Evolutionary conservation across 2,888 invertebrate species (phyloP), one percentile per base, ranked within the genome.

Genomic region (Cynaeus angustus): DNA sequence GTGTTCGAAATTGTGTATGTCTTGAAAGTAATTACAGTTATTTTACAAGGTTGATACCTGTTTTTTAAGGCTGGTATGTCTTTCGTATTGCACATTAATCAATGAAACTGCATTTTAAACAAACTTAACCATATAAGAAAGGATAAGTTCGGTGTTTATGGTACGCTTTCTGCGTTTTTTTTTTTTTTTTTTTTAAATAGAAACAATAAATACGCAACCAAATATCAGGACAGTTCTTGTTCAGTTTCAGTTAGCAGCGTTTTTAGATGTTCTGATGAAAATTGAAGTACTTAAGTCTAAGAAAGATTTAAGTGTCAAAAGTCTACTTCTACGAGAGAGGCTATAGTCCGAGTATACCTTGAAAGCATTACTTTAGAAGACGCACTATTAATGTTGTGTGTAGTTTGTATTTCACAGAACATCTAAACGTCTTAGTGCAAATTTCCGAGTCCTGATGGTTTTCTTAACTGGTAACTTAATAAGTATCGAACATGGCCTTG

Each of bases 51-150:
- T 56, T 70, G 69, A 62, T 77, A 76, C 75, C 74, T 75, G 72
- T 72, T 73, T 73, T 69, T 45, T 52, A 58, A 55, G 28, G 71
- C 48, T 71, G 65, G 41, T 53, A 67, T 68, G 64, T 67, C 67
- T 72, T 73, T 73, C 73, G 68, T 52, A 65, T 78, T 70, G 76
- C 76, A 76, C 77, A 76, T 71, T 75, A 75, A 74, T 74, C 77
- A 74, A 37, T 74, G 74, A 70, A 72, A 77, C 75, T 77, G 77
- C 75, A 76, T 78, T 79, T 78, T 77, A 33, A 46, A 28, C n/a
- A 55, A 8, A 43, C 41, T 46, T 21, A 46, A 46, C 13, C 13
- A n/a, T n/a, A n/a, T n/a, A n/a, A n/a, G n/a, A 46, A 46, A 21
- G 46, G 21, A 21, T 46, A 13, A 21, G 21, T 14, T 46, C 16